Evolutionary conservation across 37 sponge, comb jelly and placozoan genomes (phyloP), one percentile per base, ranked within the genome.

Genomic region (Beroe ovata): DNA sequence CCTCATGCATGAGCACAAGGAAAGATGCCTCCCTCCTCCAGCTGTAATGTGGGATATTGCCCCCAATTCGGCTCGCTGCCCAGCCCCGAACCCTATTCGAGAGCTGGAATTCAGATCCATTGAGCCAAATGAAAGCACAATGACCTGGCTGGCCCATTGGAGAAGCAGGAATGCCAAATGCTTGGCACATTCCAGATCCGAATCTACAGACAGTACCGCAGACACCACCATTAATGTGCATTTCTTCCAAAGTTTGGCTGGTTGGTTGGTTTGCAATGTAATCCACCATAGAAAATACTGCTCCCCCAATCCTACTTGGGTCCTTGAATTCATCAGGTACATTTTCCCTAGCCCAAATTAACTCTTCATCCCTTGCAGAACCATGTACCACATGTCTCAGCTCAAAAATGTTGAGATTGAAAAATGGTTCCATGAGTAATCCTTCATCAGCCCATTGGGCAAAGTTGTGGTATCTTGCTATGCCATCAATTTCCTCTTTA

Each of bases 41-140:
- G 1, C 32, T 32, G 16, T 66, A 30, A n/a, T n/a, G n/a, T n/a
- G n/a, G n/a, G n/a, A n/a, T n/a, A n/a, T n/a, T n/a, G n/a, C n/a
- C n/a, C n/a, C n/a, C n/a, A n/a, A n/a, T n/a, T n/a, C n/a, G n/a
- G 35, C 69, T 66, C 35, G 28, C 16, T 26, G 30, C 36, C 69
- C 69, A 66, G 2, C 69, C 69, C 16, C 69, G 25, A 14, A 66
- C 30, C 1, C 33, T 30, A 30, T 66, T 66, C 8, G 16, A 34
- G 14, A 66, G 69, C 16, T 66, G 30, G 37, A 34, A 66, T 32
- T 19, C 30, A 30, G 37, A 34, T 34, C 33, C 33, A 34, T 66
- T 66, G 3, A 66, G 69, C 69, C 69, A 66, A 6, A 29, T 66
- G 36, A 66, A 66, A 11, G 69, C 69, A 66, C 69, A 66, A 16